These are phyloP conservation scores for western clawed frog (Xenopus tropicalis) DNA, from an alignment of 2,113 vertebrate species.

Conservation along the genomic window DNA sequence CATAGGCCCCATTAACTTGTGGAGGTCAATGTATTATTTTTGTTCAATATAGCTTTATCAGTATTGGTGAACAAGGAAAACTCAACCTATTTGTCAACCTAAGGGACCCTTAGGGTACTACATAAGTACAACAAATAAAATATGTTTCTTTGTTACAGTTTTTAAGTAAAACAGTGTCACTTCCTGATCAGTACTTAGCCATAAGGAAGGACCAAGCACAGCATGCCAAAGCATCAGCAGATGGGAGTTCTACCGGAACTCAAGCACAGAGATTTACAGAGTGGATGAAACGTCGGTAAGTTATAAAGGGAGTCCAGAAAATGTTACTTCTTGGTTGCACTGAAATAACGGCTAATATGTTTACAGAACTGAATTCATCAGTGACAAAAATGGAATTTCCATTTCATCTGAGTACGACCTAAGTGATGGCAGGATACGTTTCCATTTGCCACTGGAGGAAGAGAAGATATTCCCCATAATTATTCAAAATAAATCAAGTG, in stretches of 20 bases:
- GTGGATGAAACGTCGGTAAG: slow-evolving; percentile 18
- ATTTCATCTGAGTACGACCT: slow-evolving; percentile 55
- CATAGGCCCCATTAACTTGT: too few relatives aligned
- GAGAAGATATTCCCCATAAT: slow-evolving; percentile 50
- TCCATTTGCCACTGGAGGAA: slow-evolving; percentile 51
- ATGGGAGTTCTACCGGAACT: not conserved
- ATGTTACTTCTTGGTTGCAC: too few relatives aligned
- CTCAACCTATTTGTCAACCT: too few relatives aligned
- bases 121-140: too few relatives aligned
- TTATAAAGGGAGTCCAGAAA: not conserved
- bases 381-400: slow-evolving; percentile 67
- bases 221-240: not conserved
- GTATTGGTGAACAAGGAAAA: too few relatives aligned
- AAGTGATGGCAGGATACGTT: slow-evolving; percentile 62
- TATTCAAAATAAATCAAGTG: slow-evolving; percentile 65
- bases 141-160: slow-evolving; percentile 1
- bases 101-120: too few relatives aligned
- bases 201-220: not conserved
- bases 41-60: too few relatives aligned
- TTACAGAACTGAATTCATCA: slow-evolving; percentile 51
- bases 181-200: slow-evolving; percentile 1
- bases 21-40: not conserved
- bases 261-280: slow-evolving; percentile 4
- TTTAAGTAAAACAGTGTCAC: not conserved
- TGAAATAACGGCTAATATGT: too few relatives aligned